Evolutionary conservation across 2,113 vertebrate species (phyloP), one percentile per base, ranked within the genome.

Genomic region (Nothocercus julius): DNA sequence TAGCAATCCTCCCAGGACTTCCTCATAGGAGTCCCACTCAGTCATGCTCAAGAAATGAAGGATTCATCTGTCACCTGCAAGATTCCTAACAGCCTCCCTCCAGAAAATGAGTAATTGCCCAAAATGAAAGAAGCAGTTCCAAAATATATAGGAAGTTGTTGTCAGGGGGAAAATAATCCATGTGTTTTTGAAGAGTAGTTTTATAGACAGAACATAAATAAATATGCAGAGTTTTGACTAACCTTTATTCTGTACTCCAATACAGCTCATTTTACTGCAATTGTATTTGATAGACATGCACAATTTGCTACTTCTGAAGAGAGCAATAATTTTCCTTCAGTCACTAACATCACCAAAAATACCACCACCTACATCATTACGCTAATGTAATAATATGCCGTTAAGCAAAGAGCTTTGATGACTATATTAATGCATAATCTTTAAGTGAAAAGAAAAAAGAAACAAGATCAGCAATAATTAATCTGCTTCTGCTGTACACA

Each of bases 321-420:
- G 82, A 95, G 73, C 54, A 84, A 61, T 92, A 75, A 96, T 94
- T 95, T 96, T 97, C 82, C 44, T 16, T 92, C 77, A 96, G 69
- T 92, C 73, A 87, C 69, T 93, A 90, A 62, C 76, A 96, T 93
- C 94, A 90, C 81, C 32, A 90, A 88, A 91, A 96, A 80, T 89
- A 75, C 86, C 76, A 90, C 88, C 82, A 91, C 73, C 82, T 92
- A 95, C 85, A 75, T 86, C 62, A 82, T 88, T 93, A 54, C 27
- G 81, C 87, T 94, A 96, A 93, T 91, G 45, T 92, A 91, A 83
- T 95, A 92, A 91, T 53, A 90, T 24, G 5, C 68, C 56, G 73
- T 90, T 91, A 94, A 88, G 77, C 66, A 90, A 81, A 97, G 74
- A 93, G 61, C 66, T 93, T 69, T 90, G 58, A 78, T 93, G 68